These are phyloP conservation scores for Lasioglossum malachurum DNA, from an alignment of 2,888 invertebrate genomes.

Conservation along the genomic window DNA sequence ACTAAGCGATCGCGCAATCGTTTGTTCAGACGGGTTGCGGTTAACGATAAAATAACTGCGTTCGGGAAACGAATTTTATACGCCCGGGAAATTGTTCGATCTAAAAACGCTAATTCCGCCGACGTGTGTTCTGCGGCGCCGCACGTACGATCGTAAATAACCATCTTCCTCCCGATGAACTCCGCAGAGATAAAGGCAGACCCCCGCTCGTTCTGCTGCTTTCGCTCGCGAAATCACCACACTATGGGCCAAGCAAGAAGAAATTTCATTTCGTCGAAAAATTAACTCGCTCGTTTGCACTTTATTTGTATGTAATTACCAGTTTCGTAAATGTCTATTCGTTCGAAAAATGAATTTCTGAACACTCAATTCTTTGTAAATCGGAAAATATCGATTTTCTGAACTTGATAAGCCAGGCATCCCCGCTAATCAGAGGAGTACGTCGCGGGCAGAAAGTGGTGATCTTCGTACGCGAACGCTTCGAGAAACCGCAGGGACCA, in stretches of 20 bases:
- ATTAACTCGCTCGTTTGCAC: not conserved
- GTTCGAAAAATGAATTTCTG: too few relatives aligned
- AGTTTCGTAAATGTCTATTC: too few relatives aligned
- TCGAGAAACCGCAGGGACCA: conserved; percentile 28
- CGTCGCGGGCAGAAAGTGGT: not conserved
- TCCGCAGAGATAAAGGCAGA: conserved; percentile 43
- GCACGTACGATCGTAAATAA: conserved; percentile 26
- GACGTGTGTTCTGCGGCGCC: conserved; percentile 24
- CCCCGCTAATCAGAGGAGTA: not conserved
- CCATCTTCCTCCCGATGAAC: conserved; percentile 34
- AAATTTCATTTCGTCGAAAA: not conserved
- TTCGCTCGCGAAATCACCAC: conserved; percentile 6
- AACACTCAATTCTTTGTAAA: too few relatives aligned
- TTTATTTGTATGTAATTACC: not conserved
- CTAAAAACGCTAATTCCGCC: conserved; percentile 48
- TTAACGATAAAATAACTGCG: conserved; percentile 56
- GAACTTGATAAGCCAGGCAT: not conserved
- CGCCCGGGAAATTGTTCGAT: conserved; percentile 53
- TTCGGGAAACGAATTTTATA: conserved; percentile 51
- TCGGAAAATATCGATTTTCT: not conserved
- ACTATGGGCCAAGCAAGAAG: not conserved
- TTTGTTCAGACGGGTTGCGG: not conserved
- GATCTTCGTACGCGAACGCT: conserved; percentile 47
- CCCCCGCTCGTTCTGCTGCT: not conserved
- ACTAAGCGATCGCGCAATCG: not conserved